Percentiles rank a stretch among this genome's conserved stretches.
Evolutionary conservation across 2,113 vertebrate genomes (phyloP).

Genomic region (Diglossa brunneiventris): DNA sequence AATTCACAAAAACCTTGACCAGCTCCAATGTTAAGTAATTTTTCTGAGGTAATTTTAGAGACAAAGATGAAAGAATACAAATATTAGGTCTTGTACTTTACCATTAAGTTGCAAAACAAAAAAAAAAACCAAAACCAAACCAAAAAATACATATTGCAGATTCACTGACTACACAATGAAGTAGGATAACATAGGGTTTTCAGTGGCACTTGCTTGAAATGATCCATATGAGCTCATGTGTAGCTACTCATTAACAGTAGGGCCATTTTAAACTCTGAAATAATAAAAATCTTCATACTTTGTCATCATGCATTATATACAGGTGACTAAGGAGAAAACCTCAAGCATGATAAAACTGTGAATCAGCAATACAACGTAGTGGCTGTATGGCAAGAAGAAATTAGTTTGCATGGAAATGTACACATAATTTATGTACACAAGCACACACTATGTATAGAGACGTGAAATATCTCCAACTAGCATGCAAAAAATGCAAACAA

Average conservation of each 20-base stretch:
- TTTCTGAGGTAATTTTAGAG: neutral
- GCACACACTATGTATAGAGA: neutral
- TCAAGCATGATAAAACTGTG: neutral
- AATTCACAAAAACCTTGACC: neutral
- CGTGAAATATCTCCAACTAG: conserved; percentile 38
- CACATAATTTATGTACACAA: neutral
- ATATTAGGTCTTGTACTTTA: neutral
- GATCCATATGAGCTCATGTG: neutral
- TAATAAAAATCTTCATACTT: neutral
- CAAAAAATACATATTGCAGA: neutral
- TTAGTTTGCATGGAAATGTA: neutral
- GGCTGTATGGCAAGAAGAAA: neutral
- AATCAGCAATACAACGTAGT: neutral
- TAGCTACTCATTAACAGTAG: neutral
- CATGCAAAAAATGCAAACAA: conserved; percentile 51
- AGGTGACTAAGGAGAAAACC: neutral
- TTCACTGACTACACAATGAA: neutral
- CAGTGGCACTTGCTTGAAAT: neutral
- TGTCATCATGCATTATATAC: neutral
- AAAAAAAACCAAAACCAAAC: neutral
- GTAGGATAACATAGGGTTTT: neutral
- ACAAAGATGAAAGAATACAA: neutral
- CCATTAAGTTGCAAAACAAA: neutral
- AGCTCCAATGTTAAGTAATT: neutral
- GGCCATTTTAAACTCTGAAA: neutral